Percentiles rank a stretch among this genome's conserved stretches.
Evolutionary conservation across 1,140 invertebrate genomes (phyloP).

Genomic region (Phocides pigmalion): DNA sequence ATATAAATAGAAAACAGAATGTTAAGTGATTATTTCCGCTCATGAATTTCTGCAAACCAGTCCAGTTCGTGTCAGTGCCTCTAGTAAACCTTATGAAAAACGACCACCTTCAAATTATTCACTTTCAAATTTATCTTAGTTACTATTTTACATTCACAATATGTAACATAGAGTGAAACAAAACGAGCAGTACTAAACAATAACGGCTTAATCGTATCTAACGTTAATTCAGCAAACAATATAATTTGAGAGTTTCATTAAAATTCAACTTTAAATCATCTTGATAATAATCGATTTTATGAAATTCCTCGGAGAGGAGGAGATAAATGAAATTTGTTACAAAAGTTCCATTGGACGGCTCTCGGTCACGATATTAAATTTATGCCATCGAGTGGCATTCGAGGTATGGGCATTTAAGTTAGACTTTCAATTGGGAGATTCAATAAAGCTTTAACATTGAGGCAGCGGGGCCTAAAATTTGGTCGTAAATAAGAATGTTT

Average conservation of each 20-base stretch:
- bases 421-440: slow-evolving; percentile 60
- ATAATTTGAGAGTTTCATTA: slow-evolving; percentile 48
- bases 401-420: slow-evolving; percentile 64
- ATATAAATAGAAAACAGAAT: too few relatives aligned
- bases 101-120: too few relatives aligned
- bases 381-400: slow-evolving; percentile 71
- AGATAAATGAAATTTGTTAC: slow-evolving; percentile 82
- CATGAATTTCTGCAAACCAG: too few relatives aligned
- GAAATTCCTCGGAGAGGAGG: slow-evolving; percentile 66
- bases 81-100: too few relatives aligned
- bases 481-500: too few relatives aligned
- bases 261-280: slow-evolving; percentile 71
- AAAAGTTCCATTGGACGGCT: slow-evolving; percentile 71
- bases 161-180: too few relatives aligned
- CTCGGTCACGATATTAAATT: slow-evolving; percentile 77
- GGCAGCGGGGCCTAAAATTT: neutral
- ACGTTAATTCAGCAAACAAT: slow-evolving; percentile 39
- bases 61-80: too few relatives aligned
- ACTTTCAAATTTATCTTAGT: too few relatives aligned
- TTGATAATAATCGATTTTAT: slow-evolving; percentile 76
- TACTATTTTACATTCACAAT: too few relatives aligned
- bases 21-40: too few relatives aligned
- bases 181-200: neutral
- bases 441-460: slow-evolving; percentile 47
- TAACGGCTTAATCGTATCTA: slow-evolving; percentile 2